Conservation (phyloP, 2,888 invertebrate genomes). For the Hemithea aestivaria region DNA sequence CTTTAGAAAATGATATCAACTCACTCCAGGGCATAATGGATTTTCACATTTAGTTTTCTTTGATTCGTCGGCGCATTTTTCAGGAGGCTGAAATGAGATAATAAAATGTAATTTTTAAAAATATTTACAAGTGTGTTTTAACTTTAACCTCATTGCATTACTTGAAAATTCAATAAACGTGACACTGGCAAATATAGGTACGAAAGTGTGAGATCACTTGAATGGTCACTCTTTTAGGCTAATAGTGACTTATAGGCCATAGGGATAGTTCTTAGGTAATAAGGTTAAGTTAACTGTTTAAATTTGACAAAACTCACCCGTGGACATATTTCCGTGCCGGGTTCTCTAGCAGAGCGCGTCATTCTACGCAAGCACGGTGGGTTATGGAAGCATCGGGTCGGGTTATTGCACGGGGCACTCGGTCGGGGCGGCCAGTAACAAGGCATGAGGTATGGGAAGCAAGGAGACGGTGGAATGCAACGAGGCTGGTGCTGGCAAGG, state of each 20-base stretch:
- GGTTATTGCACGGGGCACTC: constrained; percentile 56
- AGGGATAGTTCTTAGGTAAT: too few species aligned
- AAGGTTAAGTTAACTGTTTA: too few species aligned
- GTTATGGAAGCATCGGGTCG: constrained; percentile 62
- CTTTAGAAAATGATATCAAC: too few species aligned
- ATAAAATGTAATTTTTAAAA: too few species aligned
- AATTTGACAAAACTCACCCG: constrained; percentile 40
- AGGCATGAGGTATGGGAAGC: constrained; percentile 66
- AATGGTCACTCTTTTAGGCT: too few species aligned
- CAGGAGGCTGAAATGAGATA: constrained; percentile 8
- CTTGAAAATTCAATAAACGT: too few species aligned
- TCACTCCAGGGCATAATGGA: constrained; percentile 43
- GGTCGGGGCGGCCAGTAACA: constrained; percentile 65
- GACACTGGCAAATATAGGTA: too few species aligned
- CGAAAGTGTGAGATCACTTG: too few species aligned
- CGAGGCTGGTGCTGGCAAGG: constrained; percentile 56
- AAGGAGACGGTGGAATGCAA: constrained; percentile 57
- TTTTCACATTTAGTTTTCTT: constrained; percentile 39
- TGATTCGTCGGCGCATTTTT: constrained; percentile 30
- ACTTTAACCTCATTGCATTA: too few species aligned
- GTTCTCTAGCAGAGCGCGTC: constrained; percentile 23
- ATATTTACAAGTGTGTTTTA: too few species aligned
- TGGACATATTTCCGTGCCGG: constrained; percentile 36
- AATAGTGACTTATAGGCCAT: too few species aligned
- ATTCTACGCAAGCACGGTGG: constrained; percentile 55